Evolutionary conservation across 2,113 vertebrate species (phyloP), one percentile per base, ranked within the genome.

Genomic region (Nymphicus hollandicus): DNA sequence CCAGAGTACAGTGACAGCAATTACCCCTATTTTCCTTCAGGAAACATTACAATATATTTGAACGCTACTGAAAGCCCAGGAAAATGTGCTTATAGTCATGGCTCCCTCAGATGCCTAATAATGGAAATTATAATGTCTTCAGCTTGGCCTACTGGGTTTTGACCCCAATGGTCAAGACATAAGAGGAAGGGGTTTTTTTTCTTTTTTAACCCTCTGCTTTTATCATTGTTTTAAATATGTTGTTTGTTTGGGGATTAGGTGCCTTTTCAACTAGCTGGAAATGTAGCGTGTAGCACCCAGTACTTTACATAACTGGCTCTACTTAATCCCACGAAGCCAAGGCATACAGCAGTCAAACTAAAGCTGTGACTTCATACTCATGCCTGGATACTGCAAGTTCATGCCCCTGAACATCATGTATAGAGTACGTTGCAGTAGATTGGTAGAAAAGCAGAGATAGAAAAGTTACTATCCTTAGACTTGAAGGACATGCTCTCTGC

Each of bases 1-100:
- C 95, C 56, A 93, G 96, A 93, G 93, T 85, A 88, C 19, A 86
- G 77, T 93, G 97, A 96, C 89, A 96, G 97, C 95, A 97, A 96
- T 97, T 96, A 97, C 95, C 95, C 89, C 82, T 92, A 85, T 97
- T 96, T 95, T 95, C 95, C 90, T 87, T 64, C 90, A 96, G 95
- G 97, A 96, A 96, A 84, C 81, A 94, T 96, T 95, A 94, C 86
- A 71, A 89, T 95, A 94, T 91, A 92, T 91, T 91, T 96, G 88
- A 95, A 92, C 86, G 46, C 73, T 50, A 41, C 49, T 25, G 53
- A 93, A 96, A 91, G 79, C 83, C 56, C 78, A 94, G 39, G 46
- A 94, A 93, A 95, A 92, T 53, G 76, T 78, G 64, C 66, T 94
- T 90, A 81, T 91, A 92, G 80, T 35, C 93, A 91, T 68, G 70